Evolutionary conservation across 2,888 invertebrate species (phyloP).

Genomic region (Malthinus flaveolus): DNA sequence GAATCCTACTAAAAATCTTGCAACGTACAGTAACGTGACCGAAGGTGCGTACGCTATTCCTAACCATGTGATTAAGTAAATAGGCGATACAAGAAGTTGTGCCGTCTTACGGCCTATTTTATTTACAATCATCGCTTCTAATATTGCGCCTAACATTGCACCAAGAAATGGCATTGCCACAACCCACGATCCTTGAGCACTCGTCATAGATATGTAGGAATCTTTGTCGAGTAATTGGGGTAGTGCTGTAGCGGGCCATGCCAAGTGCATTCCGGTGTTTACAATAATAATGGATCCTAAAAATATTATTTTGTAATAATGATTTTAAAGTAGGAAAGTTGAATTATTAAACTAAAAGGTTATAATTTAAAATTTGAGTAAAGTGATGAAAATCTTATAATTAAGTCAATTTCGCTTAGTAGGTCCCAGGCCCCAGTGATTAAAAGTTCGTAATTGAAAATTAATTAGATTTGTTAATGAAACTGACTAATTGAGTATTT

Average conservation of each 20-base stretch:
- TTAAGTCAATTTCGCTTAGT: no score
- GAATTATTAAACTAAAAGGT: no score
- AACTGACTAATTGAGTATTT: no score
- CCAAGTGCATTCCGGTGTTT: conserved; percentile 53
- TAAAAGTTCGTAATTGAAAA: no score
- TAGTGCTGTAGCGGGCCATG: conserved; percentile 65
- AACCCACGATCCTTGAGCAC: conserved; percentile 63
- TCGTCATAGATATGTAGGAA: conserved; percentile 57
- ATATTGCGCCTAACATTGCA: conserved; percentile 64
- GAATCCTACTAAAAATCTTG: conserved; percentile 62
- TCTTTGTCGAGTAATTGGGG: conserved; percentile 56
- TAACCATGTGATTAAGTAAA: conserved; percentile 66
- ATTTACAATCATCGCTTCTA: conserved; percentile 67
- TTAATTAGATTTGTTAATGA: no score
- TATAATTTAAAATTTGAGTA: no score
- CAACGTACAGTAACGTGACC: conserved; percentile 59
- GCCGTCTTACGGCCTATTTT: conserved; percentile 66
- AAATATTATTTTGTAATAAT: conserved; percentile 20
- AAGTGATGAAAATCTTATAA: no score
- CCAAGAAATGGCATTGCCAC: conserved; percentile 68
- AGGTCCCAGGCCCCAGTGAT: no score
- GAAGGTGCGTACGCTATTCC: conserved; percentile 63
- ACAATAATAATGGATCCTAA: conserved; percentile 47
- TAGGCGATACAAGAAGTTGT: conserved; percentile 63
- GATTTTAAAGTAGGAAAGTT: background rate